A percentile compares a stretch with the other conserved stretches of the same genome.
Evolutionary conservation across 2,113 vertebrate genomes (phyloP).

Genomic region (Chaetodon auriga): DNA sequence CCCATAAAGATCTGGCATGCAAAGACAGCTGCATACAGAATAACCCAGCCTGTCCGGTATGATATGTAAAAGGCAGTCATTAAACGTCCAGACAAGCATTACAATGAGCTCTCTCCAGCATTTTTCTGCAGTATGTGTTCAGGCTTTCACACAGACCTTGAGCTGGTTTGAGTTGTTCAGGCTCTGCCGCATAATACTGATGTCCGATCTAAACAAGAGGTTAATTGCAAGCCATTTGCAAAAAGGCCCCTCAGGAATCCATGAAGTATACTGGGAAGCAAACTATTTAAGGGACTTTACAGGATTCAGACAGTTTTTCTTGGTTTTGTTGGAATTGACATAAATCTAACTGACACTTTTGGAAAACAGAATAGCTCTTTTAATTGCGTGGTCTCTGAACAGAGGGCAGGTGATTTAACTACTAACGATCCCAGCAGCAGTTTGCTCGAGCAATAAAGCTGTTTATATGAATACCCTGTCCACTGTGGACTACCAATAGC

Average conservation of each 20-base stretch:
- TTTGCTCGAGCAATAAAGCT: slow-evolving; percentile 17
- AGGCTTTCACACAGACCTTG: slow-evolving; percentile 5
- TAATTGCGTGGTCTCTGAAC: slow-evolving; percentile 6
- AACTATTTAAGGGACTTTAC: background rate
- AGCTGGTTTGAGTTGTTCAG: background rate
- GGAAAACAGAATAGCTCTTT: background rate
- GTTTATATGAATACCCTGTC: slow-evolving; percentile 7
- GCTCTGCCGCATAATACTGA: background rate
- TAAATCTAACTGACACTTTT: slow-evolving; percentile 6
- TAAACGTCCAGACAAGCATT: slow-evolving; percentile 36
- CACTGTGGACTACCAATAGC: background rate
- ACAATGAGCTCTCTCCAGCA: slow-evolving; percentile 2
- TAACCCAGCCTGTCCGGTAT: slow-evolving; percentile 24
- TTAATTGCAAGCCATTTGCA: background rate
- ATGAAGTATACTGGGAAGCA: background rate
- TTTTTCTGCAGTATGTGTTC: background rate
- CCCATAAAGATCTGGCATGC: slow-evolving; percentile 51
- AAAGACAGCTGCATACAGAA: slow-evolving; percentile 35
- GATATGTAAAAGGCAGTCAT: slow-evolving; percentile 59
- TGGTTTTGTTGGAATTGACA: slow-evolving; percentile 2
- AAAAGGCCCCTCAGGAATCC: background rate
- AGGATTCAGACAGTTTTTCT: background rate
- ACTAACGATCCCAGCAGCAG: background rate
- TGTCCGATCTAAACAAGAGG: slow-evolving; percentile 13
- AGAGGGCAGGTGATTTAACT: slow-evolving; percentile 32